Evolutionary conservation across 2,797 vertebrate genomes (phyloP).

Genomic region (Paguma larvata): DNA sequence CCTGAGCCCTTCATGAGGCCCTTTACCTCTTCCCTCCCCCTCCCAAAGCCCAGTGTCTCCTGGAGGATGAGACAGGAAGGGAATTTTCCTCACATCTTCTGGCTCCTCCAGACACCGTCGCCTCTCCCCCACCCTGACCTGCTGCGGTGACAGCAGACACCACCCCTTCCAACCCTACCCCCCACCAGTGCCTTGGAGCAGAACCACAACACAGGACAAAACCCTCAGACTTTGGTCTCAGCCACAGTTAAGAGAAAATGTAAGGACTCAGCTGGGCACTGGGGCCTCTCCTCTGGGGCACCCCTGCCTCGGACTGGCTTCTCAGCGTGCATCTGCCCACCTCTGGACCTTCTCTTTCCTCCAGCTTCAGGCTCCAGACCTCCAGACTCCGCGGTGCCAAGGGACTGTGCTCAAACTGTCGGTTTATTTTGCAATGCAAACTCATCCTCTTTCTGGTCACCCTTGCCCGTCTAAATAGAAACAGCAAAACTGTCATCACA

Average conservation of each 20-base stretch:
- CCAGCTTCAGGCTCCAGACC: background rate
- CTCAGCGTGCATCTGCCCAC: background rate
- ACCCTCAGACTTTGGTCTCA: accelerated
- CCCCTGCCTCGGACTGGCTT: background rate
- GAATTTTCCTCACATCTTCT: too few species aligned
- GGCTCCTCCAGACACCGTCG: accelerated
- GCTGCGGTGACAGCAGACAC: too few species aligned
- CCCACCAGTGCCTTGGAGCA: too few species aligned
- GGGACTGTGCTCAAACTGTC: background rate
- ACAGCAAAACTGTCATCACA: too few species aligned
- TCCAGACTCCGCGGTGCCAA: background rate
- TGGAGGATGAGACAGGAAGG: too few species aligned
- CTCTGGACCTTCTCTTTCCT: background rate
- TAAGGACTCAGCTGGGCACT: accelerated
- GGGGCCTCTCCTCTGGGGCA: accelerated
- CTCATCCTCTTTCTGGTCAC: background rate
- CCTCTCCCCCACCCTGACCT: too few species aligned
- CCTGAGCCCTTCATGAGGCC: background rate
- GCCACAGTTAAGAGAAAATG: accelerated
- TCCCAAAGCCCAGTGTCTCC: too few species aligned
- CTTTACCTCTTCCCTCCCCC: accelerated
- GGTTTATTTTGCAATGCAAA: background rate
- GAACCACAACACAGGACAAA: accelerated
- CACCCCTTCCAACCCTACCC: accelerated
- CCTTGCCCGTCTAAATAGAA: background rate